A percentile compares a stretch with the other conserved stretches of the same genome.
phyloP scores from a whole-genome alignment of 2,113 vertebrate species.

The Carassius carassius region DNA sequence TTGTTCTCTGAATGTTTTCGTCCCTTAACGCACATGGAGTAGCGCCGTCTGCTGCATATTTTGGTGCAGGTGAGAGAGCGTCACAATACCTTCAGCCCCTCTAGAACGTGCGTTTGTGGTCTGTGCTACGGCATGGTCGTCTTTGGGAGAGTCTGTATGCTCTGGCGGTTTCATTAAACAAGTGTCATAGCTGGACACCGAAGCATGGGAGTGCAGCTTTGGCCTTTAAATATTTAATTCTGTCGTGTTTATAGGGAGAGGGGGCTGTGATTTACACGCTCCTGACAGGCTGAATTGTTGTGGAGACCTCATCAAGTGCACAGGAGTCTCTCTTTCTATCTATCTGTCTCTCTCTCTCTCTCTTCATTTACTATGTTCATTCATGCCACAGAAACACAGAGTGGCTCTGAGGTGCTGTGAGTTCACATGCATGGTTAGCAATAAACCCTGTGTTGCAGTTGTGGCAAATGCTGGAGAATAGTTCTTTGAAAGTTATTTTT shows the following conservation, averaged over 20 bases:
- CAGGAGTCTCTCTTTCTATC: constrained; percentile 29
- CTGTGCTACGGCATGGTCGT: background rate
- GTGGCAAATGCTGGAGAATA: background rate
- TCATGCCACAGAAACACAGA: background rate
- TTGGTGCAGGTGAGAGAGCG: constrained; percentile 53
- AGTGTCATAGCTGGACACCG: constrained; percentile 55
- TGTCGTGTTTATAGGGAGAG: constrained; percentile 60
- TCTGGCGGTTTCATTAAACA: constrained; percentile 56
- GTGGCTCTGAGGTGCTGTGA: too few species aligned
- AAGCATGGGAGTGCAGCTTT: constrained; percentile 42
- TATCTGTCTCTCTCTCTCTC: constrained; percentile 11
- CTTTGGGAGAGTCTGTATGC: constrained; percentile 44
- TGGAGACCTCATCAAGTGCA: constrained; percentile 67
- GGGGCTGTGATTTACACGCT: constrained; percentile 62
- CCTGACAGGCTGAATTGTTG: constrained; percentile 67
- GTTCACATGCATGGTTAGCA: background rate
- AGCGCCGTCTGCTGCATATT: constrained; percentile 58
- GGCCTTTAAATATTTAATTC: constrained; percentile 65
- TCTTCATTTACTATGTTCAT: constrained; percentile 7
- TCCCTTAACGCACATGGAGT: constrained; percentile 55
- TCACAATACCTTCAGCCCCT: constrained; percentile 44
- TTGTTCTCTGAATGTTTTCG: constrained; percentile 74
- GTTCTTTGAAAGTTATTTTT: background rate
- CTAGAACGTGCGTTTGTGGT: background rate
- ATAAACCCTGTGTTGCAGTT: background rate